Conservation (phyloP, 2,888 invertebrate genomes). For the Mayetiola destructor region DNA sequence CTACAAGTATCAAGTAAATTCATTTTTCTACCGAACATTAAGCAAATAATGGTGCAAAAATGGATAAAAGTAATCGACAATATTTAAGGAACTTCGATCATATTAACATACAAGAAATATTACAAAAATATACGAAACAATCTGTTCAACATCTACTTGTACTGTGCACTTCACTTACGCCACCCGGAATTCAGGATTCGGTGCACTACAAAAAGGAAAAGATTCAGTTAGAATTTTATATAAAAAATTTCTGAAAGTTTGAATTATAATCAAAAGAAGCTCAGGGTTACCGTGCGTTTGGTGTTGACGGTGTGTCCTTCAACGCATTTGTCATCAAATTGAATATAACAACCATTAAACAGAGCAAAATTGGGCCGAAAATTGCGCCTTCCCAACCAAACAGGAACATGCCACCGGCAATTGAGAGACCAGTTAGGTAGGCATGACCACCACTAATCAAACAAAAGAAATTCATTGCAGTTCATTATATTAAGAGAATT, state of each 20-base stretch:
- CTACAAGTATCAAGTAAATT: not conserved
- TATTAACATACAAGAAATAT: not conserved
- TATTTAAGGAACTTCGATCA: too few species aligned
- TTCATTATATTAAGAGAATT: too few species aligned
- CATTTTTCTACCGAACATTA: too few species aligned
- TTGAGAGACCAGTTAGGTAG: constrained; percentile 89
- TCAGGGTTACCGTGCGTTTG: not conserved
- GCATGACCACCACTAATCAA: constrained; percentile 73
- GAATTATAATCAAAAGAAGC: not conserved
- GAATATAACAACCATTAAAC: constrained; percentile 84
- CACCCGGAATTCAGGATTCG: not conserved
- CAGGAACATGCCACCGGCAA: constrained; percentile 96
- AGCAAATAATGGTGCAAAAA: too few species aligned
- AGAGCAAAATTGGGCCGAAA: constrained; percentile 86
- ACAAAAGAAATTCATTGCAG: constrained; percentile 6
- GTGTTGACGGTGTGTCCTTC: constrained; percentile 46
- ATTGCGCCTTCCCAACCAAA: constrained; percentile 94
- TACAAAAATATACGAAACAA: not conserved
- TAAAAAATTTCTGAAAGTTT: not conserved
- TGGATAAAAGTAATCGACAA: too few species aligned
- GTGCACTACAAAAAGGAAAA: not conserved
- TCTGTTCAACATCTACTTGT: not conserved
- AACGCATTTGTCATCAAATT: constrained; percentile 63
- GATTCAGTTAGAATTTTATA: not conserved
- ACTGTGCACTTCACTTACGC: not conserved